Percentiles rank a stretch among this genome's conserved stretches.
These are phyloP conservation scores for Cephus rjabovi DNA, from an alignment of 2,888 invertebrate genomes.

Conservation along the genomic window DNA sequence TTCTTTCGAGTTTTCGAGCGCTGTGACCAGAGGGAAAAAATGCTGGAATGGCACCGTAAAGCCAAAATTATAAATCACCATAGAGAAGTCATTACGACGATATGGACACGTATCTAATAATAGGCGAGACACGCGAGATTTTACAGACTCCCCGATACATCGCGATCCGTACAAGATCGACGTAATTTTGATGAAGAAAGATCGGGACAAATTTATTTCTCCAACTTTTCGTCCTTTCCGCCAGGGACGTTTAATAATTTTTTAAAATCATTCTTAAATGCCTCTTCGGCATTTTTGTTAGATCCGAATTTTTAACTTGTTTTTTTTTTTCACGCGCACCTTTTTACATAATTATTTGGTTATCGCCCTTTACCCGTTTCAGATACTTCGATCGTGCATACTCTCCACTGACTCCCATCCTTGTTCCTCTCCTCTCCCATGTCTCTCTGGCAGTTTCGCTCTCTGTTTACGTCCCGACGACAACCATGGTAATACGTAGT, in stretches of 20 bases:
- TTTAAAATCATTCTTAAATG: not conserved
- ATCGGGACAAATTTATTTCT: not conserved
- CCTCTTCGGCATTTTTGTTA: not conserved
- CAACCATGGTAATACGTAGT: not conserved
- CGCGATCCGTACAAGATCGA: not conserved
- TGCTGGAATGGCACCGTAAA: not conserved
- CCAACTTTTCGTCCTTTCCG: not conserved
- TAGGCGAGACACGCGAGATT: not conserved
- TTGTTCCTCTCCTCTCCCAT: conserved; percentile 1
- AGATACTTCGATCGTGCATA: conserved; percentile 12
- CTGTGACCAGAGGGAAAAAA: not conserved
- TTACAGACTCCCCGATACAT: not conserved
- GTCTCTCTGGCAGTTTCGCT: not conserved
- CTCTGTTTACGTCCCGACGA: not conserved
- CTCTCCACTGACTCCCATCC: not conserved
- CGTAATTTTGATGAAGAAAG: not conserved
- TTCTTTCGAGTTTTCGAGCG: not conserved
- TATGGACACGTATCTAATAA: not conserved
- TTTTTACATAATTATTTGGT: not conserved
- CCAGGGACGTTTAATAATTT: not conserved
- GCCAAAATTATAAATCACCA: not conserved
- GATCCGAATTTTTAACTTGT: not conserved
- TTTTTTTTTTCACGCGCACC: not conserved
- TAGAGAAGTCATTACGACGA: not conserved
- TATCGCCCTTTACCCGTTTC: conserved; percentile 7